Evolutionary conservation across 2,888 invertebrate species (phyloP), one percentile per base, ranked within the genome.

Genomic region (Galeopsomyia nigrocyanea): DNA sequence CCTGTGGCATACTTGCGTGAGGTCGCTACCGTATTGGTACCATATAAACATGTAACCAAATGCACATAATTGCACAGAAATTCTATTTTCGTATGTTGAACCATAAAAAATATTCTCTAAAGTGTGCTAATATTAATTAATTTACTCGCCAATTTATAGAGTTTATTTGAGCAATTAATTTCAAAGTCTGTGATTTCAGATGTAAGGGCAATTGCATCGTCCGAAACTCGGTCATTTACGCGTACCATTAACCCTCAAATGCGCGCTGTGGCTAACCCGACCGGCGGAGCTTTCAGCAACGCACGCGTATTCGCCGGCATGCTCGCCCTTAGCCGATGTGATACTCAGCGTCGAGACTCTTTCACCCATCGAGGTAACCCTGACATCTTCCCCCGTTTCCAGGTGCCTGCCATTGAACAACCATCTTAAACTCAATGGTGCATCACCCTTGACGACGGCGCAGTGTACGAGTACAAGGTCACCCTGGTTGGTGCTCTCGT

Each of bases 241-340:
- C 78, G 80, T 86, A 94, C 94, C 94, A 85, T 93, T 92, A 78
- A 94, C 93, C 84, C 90, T 90, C 78, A 94, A 88, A 82, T 90
- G 89, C 77, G 94, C 91, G 69, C 92, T 90, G 84, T 92, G 91
- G 78, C 90, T 90, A 79, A 91, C 89, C 76, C 87, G 87, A 80
- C 94, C 95, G 72, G 93, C 94, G 78, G 89, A 89, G 87, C 90
- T 91, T 80, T 88, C 88, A 66, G 90, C 91, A 79, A 88, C 86
- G 82, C 91, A 91, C 63, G 90, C 90, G 83, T 90, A 91, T 79
- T 88, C 89, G 69, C 91, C 91, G 68, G 89, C 89, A 81, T 91
- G 90, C 75, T 88, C 86, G 3, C 88, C 89, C 68, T 88, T 84
- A 51, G 89, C 89, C n/a, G 88, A 86, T 82, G 89, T 89, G 81